These are phyloP conservation scores for Eulemur albifrons DNA, from an alignment of 2,797 vertebrate genomes.

Conservation along the genomic window DNA sequence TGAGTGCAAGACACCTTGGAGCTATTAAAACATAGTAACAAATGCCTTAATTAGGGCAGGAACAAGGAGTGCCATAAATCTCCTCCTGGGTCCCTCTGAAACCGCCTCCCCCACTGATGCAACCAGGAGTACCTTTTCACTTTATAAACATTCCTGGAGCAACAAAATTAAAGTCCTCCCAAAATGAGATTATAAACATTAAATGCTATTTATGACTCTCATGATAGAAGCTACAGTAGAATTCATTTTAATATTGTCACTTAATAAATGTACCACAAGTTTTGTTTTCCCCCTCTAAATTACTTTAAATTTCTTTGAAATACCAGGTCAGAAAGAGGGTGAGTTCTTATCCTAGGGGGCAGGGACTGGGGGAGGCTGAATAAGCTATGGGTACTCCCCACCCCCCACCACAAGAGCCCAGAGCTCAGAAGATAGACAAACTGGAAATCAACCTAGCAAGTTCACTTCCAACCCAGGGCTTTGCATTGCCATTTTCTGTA, in stretches of 20 bases:
- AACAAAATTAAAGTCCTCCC: constrained; percentile 64
- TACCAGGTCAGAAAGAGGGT: neutral
- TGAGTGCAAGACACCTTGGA: neutral
- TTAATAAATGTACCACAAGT: constrained; percentile 66
- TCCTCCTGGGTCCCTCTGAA: constrained; percentile 50
- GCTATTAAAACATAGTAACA: constrained; percentile 41
- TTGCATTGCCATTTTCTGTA: fast-evolving
- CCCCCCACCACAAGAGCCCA: neutral
- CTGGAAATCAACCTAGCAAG: neutral
- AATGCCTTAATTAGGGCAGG: constrained; percentile 62
- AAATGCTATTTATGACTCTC: constrained; percentile 73
- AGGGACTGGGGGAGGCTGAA: neutral
- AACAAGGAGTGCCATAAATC: neutral
- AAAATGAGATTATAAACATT: constrained; percentile 48
- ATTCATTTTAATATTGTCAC: constrained; percentile 52
- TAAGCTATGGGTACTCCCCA: fast-evolving
- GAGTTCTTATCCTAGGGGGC: neutral
- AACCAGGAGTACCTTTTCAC: constrained; percentile 41
- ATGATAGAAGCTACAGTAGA: neutral
- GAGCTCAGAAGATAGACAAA: neutral
- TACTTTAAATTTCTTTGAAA: constrained; percentile 66
- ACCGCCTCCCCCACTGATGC: neutral
- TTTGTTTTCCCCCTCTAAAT: constrained; percentile 44
- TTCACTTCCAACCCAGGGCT: neutral
- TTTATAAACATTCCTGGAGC: constrained; percentile 67